Conservation (phyloP, 2,888 invertebrate species). For the Thumatha senex region DNA sequence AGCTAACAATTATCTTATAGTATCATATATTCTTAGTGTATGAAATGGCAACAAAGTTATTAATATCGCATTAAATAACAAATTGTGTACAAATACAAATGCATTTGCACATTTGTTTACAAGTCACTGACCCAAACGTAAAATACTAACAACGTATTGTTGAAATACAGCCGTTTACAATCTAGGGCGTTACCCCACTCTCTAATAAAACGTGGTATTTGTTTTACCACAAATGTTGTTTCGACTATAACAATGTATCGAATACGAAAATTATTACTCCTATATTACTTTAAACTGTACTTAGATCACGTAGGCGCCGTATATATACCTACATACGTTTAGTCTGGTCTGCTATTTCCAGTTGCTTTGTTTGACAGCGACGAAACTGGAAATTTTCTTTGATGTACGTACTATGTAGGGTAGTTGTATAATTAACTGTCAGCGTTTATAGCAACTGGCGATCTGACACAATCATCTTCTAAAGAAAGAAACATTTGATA, state of each 20-base stretch:
- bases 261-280: conserved; percentile 50
- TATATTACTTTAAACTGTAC: conserved; percentile 1
- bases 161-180: conserved; percentile 64
- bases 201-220: conserved; percentile 71
- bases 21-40: no score
- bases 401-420: conserved; percentile 15
- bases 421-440: neutral
- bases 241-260: conserved; percentile 63
- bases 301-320: conserved; percentile 25
- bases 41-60: no score
- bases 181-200: conserved; percentile 76
- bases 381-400: conserved; percentile 27
- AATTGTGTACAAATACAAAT: conserved; percentile 45
- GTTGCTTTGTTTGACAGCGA: conserved; percentile 29
- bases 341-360: conserved; percentile 36
- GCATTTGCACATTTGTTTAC: conserved; percentile 66
- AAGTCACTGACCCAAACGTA: conserved; percentile 68
- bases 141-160: conserved; percentile 73
- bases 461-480: neutral
- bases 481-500: no score
- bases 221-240: conserved; percentile 68
- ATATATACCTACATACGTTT: conserved; percentile 27
- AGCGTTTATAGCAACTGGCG: neutral
- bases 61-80: conserved; percentile 20
- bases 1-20: no score